These are phyloP conservation scores for Falcunculus frontatus DNA, from an alignment of 2,113 vertebrate species.

Conservation along the genomic window DNA sequence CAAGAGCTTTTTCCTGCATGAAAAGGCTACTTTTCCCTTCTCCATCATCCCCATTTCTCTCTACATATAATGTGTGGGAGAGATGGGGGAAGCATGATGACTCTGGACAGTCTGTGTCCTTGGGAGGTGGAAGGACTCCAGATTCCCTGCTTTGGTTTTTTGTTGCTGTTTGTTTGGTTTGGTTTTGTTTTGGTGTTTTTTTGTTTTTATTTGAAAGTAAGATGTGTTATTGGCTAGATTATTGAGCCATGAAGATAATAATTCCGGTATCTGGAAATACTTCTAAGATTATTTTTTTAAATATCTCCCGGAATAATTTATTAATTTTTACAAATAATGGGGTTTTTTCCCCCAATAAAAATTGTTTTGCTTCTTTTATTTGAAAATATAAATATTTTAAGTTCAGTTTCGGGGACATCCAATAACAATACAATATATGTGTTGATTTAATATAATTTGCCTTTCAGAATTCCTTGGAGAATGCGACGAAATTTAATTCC, in stretches of 20 bases:
- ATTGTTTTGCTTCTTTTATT: background rate
- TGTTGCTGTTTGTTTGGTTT: background rate
- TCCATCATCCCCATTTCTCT: background rate
- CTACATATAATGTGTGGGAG: background rate
- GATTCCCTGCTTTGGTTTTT: background rate
- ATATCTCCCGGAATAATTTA: background rate
- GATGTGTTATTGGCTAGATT: background rate
- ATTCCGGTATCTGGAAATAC: background rate
- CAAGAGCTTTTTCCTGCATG: background rate
- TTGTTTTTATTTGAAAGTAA: background rate
- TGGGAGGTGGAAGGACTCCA: background rate
- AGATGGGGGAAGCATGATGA: background rate
- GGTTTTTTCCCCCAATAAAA: too few relatives aligned
- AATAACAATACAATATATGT: background rate
- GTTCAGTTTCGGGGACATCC: background rate
- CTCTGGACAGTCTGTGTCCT: background rate
- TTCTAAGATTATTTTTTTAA: background rate
- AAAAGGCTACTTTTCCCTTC: background rate
- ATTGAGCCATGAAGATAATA: background rate
- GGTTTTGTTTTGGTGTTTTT: too few relatives aligned
- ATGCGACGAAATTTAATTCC: background rate
- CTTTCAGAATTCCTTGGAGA: background rate
- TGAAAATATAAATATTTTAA: background rate
- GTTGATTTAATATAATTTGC: background rate
- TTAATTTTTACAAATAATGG: too few relatives aligned